Base-by-base conservation (phyloP, 2,113 vertebrate species). In the Narcine bancroftii region DNA sequence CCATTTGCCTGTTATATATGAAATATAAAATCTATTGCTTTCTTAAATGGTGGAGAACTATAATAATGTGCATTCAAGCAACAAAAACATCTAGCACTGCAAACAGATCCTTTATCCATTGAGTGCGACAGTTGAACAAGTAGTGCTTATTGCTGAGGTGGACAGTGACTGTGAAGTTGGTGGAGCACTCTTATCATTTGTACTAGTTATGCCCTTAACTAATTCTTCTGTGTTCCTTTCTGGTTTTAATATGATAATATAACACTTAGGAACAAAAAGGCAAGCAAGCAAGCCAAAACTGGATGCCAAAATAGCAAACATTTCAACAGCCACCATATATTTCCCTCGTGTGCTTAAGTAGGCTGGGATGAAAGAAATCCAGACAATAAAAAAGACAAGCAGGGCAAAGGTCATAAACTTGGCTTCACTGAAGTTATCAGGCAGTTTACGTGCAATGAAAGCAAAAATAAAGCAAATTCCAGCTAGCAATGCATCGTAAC, bases 301-400 rank as follows among this genome's bases (percentile, higher is more conserved):
- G 92, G 97, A 98, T 0, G 97, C 97, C 94, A 97, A 89, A 93
- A 98, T 97, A 75, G 97, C 97, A 93, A 98, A 98, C 93, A 97
- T 97, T 94, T 98, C 97, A 89, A 97, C 96, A 0, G 97, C 97
- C 42, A 97, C 97, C 95, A 97, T 97, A 94, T 97, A 97, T 93
- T 97, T 98, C 45, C 97, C 97, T 3, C 96, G 96, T 0, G 97
- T 98, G 95, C 96, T 98, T 93, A 98, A 94, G 93, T 97, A 97
- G n/a, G 97, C 97, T 0, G 97, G 97, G 42, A 98, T 96, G 17
- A 98, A 98, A 85, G 97, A 98, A 94, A 97, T 97, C 96, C 97
- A 98, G 93, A 97, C 95, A 0, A 97, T 97, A 94, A 97, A 97
- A 95, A 98, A 97, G 79, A 97, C 96, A 93, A 98, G 94, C 96